Evolutionary conservation across 2,888 invertebrate genomes (phyloP).

Genomic region (Formica aserva): DNA sequence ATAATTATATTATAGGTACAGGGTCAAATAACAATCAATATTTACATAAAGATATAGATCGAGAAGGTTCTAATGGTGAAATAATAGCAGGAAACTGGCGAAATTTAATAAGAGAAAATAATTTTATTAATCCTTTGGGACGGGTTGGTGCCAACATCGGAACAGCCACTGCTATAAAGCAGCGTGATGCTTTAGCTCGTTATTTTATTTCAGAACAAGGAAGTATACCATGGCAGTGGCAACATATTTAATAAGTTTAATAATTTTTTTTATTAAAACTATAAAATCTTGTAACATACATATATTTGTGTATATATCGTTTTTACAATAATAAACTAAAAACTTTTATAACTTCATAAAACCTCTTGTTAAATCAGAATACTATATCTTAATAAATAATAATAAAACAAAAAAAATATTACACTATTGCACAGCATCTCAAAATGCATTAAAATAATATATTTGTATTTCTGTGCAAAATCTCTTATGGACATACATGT

Average conservation of each 20-base stretch:
- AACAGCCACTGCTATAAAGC: not conserved
- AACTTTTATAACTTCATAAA: too few species aligned
- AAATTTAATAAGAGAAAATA: not conserved
- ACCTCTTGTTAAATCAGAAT: too few species aligned
- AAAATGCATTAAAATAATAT: too few species aligned
- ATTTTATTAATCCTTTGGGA: not conserved
- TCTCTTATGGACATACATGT: too few species aligned
- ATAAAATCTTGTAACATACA: too few species aligned
- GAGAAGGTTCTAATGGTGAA: not conserved
- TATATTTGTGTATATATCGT: too few species aligned
- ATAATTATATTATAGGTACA: not conserved
- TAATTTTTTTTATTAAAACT: not conserved
- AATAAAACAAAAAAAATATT: too few species aligned
- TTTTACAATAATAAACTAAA: too few species aligned
- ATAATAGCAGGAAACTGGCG: not conserved
- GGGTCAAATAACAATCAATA: not conserved
- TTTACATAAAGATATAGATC: not conserved
- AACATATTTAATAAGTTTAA: not conserved
- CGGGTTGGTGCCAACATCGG: not conserved
- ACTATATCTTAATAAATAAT: too few species aligned
- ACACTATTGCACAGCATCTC: too few species aligned
- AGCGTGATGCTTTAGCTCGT: not conserved
- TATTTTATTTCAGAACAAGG: not conserved
- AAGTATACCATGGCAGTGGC: not conserved
- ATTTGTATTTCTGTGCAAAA: too few species aligned